phyloP scores from a whole-genome alignment of 1,140 invertebrate species.

The Habropoda laboriosa region DNA sequence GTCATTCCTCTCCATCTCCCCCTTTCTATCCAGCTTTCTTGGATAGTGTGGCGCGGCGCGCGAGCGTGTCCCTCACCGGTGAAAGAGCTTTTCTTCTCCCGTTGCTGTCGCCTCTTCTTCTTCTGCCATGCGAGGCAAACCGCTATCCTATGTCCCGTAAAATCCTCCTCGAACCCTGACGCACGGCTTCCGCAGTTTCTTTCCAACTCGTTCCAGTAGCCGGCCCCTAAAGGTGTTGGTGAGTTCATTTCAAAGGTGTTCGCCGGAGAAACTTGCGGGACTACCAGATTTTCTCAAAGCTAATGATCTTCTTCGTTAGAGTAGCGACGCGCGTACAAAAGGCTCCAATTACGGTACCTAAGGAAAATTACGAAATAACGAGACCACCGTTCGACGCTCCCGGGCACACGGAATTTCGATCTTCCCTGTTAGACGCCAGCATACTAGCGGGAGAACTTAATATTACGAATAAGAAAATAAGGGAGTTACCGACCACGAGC shows the following conservation, averaged over 20 bases:
- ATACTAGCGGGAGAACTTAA: background rate
- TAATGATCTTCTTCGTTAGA: constrained; percentile 54
- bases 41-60: too few species aligned
- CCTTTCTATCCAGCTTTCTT: constrained; percentile 10
- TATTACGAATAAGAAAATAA: constrained; percentile 28
- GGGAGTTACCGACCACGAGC: background rate
- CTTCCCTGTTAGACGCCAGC: background rate
- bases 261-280: constrained; percentile 48
- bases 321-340: constrained; percentile 48
- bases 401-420: constrained; percentile 49
- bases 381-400: constrained; percentile 50
- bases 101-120: constrained; percentile 55
- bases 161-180: constrained; percentile 63
- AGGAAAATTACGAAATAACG: constrained; percentile 54
- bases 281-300: constrained; percentile 50
- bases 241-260: constrained; percentile 50
- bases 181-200: constrained; percentile 41
- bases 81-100: constrained; percentile 72
- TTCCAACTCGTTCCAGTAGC: constrained; percentile 40
- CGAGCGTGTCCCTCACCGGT: constrained; percentile 56
- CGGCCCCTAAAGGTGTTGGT: constrained; percentile 46
- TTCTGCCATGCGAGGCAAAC: constrained; percentile 36
- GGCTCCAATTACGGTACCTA: constrained; percentile 44
- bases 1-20: background rate
- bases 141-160: constrained; percentile 56